Base-by-base conservation (phyloP, 1,140 invertebrate species). In the Drosophila santomea region DNA sequence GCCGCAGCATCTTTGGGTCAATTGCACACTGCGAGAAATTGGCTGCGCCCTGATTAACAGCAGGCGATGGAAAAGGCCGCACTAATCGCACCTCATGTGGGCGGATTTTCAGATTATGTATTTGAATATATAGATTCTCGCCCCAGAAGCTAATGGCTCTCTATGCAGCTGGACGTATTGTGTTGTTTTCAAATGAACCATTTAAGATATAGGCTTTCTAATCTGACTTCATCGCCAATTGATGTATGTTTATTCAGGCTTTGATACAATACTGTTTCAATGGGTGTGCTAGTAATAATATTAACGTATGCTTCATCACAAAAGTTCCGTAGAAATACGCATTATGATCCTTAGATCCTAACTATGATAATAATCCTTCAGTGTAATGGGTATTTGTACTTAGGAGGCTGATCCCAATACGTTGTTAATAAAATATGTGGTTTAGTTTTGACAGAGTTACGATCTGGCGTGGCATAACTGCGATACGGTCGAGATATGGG, bases 1-100 rank as follows among this genome's bases (percentile, higher is more conserved):
- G 74, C 23, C 75, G 69, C 82, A 83, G 82, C 83, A 74, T 88
- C 82, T 54, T 62, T 62, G 60, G 43, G 50, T 58, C 52, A 72
- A 78, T 25, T 44, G 56, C 39, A 50, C 69, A 78, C 69, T 82
- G 63, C 23, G 43, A 69, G 50, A 79, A 83, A 66, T 50, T 14
- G 10, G 50, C 50, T 52, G 50, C 50, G 66, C 61, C 48, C 48
- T 38, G 62, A 55, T 69, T 38, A 66, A n/a, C 36, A 28, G 45
- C 43, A 43, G 58, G 57, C 17, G n/a, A 32, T 36, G 15, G 20
- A 51, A 51, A 23, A 39, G 3, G 32, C 20, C 35, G 20, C 23
- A 25, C 20, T 55, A 23, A 41, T 56, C n/a, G 7, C 11, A 45
- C 10, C 11, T 28, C 58, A 61, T 15, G 38, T 57, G 58, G 20